Conservation (phyloP, 2,888 invertebrate genomes). For the Agonum fuliginosum region DNA sequence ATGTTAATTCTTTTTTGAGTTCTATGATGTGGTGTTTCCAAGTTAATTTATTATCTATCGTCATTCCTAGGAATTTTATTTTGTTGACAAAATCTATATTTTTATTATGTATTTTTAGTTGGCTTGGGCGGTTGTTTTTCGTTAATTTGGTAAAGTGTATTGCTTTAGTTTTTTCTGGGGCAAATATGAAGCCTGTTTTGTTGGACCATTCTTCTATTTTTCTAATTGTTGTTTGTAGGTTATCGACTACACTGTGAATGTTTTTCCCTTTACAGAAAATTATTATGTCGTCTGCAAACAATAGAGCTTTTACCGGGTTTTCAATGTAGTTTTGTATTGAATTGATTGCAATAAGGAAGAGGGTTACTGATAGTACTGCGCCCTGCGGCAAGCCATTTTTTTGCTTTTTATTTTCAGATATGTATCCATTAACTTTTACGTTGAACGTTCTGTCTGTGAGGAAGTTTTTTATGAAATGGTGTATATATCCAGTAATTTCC, state of each 20-base stretch:
- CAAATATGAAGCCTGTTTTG: conserved; percentile 5
- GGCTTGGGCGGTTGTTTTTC: background rate
- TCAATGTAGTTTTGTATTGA: background rate
- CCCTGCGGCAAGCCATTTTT: conserved; percentile 24
- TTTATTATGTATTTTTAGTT: background rate
- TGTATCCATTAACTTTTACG: background rate
- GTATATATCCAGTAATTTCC: background rate
- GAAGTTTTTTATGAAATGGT: conserved; percentile 14
- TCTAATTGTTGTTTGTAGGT: background rate
- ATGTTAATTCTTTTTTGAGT: conserved; percentile 16
- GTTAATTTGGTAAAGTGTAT: conserved; percentile 5
- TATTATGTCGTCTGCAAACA: conserved; percentile 7
- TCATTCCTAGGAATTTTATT: conserved; percentile 12
- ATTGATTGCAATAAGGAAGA: conserved; percentile 14
- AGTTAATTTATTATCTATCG: conserved; percentile 2
- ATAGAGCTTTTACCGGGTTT: conserved; percentile 15
- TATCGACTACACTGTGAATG: background rate
- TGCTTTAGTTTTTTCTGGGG: conserved; percentile 23
- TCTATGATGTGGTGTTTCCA: conserved; percentile 15
- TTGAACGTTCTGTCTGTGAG: conserved; percentile 12
- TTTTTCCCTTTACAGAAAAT: conserved; percentile 1
- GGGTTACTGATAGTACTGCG: background rate
- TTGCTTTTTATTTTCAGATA: background rate
- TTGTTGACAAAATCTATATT: background rate
- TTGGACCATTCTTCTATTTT: background rate